Evolutionary conservation across 2,113 vertebrate genomes (phyloP), one percentile per base, ranked within the genome.

Genomic region (Misgurnus anguillicaudatus): DNA sequence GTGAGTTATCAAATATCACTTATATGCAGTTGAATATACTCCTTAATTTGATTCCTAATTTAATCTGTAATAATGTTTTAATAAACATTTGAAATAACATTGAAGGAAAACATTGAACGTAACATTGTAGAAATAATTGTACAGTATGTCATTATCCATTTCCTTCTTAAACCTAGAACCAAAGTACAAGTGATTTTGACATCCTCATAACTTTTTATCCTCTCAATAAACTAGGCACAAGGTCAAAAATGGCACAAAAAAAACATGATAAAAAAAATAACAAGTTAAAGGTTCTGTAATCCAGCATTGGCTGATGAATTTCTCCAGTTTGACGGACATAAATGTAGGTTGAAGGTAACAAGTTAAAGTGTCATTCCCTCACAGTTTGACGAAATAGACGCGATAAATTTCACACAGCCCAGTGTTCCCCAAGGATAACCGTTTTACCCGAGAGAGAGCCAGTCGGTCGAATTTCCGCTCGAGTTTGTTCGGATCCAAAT

Each of bases 401-500:
- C 1, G 9, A 62, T 74, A 60, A 74, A 45, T 41, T 36, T 60
- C 39, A 73, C 70, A 73, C 64, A 42, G 64, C 41, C 58, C 63
- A 75, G 73, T 64, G 73, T 19, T 75, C 73, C 73, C 73, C 3
- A 10, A 64, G 73, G 73, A 63, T 45, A 51, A 2, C 7, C 73
- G 2, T 45, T 75, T 24, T 51, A 24, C 61, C 60, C 58, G n/a
- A 39, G 73, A 75, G 73, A 74, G 17, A 51, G 42, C 38, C 48
- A 64, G 73, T 11, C 16, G 58, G 42, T 63, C 3, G 58, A 41
- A 63, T 75, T 63, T 62, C 73, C 45, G 60, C 73, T 75, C 4
- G 57, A 74, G 73, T 64, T 75, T 64, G 60, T 75, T 47, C 71
- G 45, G 41, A 74, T 75, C 60, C 73, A 64, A 45, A 64, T 60